Evolutionary conservation across 2,888 invertebrate genomes (phyloP), one percentile per base, ranked within the genome.

Genomic region (Nasonia oneida): DNA sequence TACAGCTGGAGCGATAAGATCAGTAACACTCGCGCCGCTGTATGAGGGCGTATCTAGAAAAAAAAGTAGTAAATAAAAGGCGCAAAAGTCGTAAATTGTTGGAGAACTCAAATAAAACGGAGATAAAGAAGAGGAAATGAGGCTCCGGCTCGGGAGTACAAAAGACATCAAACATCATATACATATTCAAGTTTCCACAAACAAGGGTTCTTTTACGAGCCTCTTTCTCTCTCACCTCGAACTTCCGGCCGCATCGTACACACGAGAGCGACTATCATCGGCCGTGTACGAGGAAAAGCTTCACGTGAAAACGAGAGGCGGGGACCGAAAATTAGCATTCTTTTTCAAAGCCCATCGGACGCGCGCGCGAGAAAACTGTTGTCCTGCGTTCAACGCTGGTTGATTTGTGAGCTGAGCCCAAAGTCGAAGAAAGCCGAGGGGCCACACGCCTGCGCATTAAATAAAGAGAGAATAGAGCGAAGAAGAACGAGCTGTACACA

Each of bases 191-290:
- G 29, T 71, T 81, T 85, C 80, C 57, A 76, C 70, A 83, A 80
- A 80, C 78, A 67, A 76, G 79, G 39, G 80, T 83, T 83, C 80
- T 71, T 86, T 86, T 83, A 83, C 74, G 80, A 86, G 76, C 23
- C 57, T 73, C 47, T 29, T 29, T 23, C 76, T 23, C 67, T 73
- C 70, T 73, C 12, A 33, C 37, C 23, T n/a, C 67, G 67, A 23
- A 61, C 70, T 81, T 86, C 86, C 86, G 86, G 74, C 76, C 70
- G 37, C 42, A 57, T 76, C 75, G 42, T 3, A 71, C 23, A 74
- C 42, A 37, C 10, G 47, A 29, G 42, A 10, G 47, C 12, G 10
- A 1, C 47, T 12, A 47, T 47, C 6, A 50, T 8, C 6, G 14
- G 4, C 18, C 2, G 33, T 70, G 53, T 18, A 6, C 29, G 53